Conservation (phyloP, 2,888 invertebrate species). For the Coenonympha glycerion region DNA sequence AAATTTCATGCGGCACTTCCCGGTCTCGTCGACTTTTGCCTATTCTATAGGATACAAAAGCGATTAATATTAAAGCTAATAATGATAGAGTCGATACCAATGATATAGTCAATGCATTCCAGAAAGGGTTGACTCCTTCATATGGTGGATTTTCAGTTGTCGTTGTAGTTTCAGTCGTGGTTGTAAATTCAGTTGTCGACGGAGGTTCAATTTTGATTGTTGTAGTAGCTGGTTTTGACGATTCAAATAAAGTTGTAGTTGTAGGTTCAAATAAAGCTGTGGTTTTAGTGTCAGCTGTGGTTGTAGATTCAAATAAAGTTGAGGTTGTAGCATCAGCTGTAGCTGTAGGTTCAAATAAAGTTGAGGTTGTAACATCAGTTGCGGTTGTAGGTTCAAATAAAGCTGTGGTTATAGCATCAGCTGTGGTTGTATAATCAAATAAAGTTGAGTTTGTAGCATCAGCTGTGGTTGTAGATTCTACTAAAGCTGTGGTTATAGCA, state of each 20-base stretch:
- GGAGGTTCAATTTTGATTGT: too few relatives aligned
- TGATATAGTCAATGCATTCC: conserved; percentile 38
- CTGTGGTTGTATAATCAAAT: too few relatives aligned
- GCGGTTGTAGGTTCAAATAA: conserved; percentile 6
- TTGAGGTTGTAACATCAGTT: neutral
- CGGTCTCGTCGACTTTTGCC: conserved; percentile 34
- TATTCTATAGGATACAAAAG: conserved; percentile 33
- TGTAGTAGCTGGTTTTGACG: too few relatives aligned
- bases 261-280: too few relatives aligned
- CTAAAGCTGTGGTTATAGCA: too few relatives aligned
- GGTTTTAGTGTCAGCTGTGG: too few relatives aligned
- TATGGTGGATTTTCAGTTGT: conserved; percentile 6
- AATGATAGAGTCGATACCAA: conserved; percentile 31
- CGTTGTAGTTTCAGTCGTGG: conserved; percentile 13
- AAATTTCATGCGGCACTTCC: conserved; percentile 18
- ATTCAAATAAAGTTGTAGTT: neutral
- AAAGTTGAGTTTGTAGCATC: conserved; percentile 4
- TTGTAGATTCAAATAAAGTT: too few relatives aligned
- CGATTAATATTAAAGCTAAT: conserved; percentile 31
- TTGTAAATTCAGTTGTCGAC: neutral
- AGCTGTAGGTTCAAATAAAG: too few relatives aligned
- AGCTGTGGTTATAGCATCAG: neutral
- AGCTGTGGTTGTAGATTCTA: neutral
- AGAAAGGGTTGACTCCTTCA: conserved; percentile 36
- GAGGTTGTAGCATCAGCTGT: too few relatives aligned